These are phyloP conservation scores for Leucophenga maculata DNA, from an alignment of 2,888 invertebrate species.

Conservation along the genomic window DNA sequence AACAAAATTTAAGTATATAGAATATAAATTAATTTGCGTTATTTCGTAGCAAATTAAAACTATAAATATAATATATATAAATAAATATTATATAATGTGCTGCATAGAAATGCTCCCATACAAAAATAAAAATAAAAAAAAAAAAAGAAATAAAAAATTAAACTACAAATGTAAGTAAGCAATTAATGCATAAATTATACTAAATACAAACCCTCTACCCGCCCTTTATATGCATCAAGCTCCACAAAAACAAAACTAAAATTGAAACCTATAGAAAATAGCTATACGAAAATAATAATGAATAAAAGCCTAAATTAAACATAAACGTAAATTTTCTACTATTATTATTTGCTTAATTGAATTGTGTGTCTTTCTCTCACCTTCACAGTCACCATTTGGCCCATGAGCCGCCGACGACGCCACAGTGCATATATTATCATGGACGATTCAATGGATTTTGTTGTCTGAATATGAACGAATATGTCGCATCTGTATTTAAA, in stretches of 20 bases:
- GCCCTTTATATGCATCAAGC: not conserved
- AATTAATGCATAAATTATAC: conserved; percentile 57
- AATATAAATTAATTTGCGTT: conserved; percentile 6
- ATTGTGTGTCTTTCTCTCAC: conserved; percentile 26
- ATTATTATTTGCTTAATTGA: conserved; percentile 24
- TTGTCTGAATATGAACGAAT: conserved; percentile 46
- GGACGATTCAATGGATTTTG: conserved; percentile 65
- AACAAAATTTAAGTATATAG: conserved; percentile 15
- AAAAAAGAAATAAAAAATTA: conserved; percentile 28
- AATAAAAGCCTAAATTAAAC: conserved; percentile 32
- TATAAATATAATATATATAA: conserved; percentile 25
- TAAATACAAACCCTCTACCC: conserved; percentile 14
- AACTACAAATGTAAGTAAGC: conserved; percentile 46
- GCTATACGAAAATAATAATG: conserved; percentile 33
- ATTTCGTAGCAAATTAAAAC: conserved; percentile 26
- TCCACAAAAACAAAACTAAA: conserved; percentile 31
- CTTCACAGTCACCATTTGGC: conserved; percentile 57
- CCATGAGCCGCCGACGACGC: conserved; percentile 60
- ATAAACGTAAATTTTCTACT: conserved; percentile 27
- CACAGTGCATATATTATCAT: conserved; percentile 65
- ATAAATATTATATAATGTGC: conserved; percentile 3
- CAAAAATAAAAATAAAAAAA: conserved; percentile 28
- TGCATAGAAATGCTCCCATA: not conserved
- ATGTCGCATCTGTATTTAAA: not conserved
- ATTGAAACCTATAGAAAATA: conserved; percentile 46